Percentiles rank a stretch among this genome's conserved stretches.
Evolutionary conservation across 2,888 invertebrate species (phyloP).

Genomic region (Papilio demoleus): DNA sequence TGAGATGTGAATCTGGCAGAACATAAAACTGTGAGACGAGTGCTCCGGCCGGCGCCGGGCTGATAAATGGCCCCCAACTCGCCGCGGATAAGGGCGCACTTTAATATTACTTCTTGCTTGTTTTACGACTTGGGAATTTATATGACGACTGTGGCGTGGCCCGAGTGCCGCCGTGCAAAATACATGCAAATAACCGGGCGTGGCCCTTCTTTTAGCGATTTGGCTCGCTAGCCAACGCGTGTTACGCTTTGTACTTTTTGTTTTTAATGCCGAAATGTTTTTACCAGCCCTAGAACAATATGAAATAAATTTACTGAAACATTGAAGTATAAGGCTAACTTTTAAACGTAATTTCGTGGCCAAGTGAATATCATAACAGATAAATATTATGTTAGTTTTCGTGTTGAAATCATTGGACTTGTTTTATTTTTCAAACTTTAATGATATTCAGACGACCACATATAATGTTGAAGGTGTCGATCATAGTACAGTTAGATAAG

Average conservation of each 20-base stretch:
- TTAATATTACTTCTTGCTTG: conserved; percentile 39
- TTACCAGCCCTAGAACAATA: not conserved
- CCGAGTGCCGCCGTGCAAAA: not conserved
- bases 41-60: conserved; percentile 19
- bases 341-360: not conserved
- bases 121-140: conserved; percentile 40
- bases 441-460: too few species aligned
- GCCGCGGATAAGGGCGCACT: conserved; percentile 28
- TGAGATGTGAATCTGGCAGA: conserved; percentile 20
- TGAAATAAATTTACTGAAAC: not conserved
- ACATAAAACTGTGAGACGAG: conserved; percentile 30
- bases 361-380: not conserved
- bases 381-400: not conserved
- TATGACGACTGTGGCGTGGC: conserved; percentile 19
- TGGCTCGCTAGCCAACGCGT: too few species aligned
- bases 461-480: too few species aligned
- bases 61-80: conserved; percentile 9
- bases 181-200: not conserved
- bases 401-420: not conserved
- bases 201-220: not conserved
- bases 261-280: not conserved
- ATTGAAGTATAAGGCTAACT: not conserved
- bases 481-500: too few species aligned
- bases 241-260: conserved; percentile 9
- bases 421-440: too few species aligned